Evolutionary conservation across 2,113 vertebrate species (phyloP).

Genomic region (Indri indri): DNA sequence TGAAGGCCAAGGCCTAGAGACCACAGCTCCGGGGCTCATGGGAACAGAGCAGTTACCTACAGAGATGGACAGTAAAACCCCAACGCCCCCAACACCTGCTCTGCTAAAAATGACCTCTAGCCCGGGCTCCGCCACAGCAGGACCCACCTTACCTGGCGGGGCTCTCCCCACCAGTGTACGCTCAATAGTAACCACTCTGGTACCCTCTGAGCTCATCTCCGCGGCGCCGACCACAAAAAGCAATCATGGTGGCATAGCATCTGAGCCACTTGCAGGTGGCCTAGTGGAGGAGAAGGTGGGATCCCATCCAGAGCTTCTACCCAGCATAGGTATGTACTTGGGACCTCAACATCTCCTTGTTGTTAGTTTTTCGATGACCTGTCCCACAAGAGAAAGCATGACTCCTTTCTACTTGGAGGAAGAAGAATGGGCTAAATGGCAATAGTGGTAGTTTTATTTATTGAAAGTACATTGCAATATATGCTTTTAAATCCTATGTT

Average conservation of each 20-base stretch:
- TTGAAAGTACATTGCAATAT: slow-evolving; percentile 32
- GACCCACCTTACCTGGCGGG: slow-evolving; percentile 73
- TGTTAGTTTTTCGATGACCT: slow-evolving; percentile 52
- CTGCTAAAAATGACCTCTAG: slow-evolving; percentile 79
- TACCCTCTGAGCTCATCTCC: slow-evolving; percentile 74
- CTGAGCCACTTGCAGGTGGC: slow-evolving; percentile 67
- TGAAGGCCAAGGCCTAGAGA: slow-evolving; percentile 81
- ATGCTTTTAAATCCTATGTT: slow-evolving; percentile 17
- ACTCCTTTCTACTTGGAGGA: slow-evolving; percentile 58
- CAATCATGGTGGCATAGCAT: slow-evolving; percentile 63
- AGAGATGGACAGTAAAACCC: slow-evolving; percentile 82
- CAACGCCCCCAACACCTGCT: slow-evolving; percentile 70
- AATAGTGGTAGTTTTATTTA: slow-evolving; percentile 4
- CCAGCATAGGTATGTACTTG: slow-evolving; percentile 82
- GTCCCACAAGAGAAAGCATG: slow-evolving; percentile 50
- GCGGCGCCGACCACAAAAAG: slow-evolving; percentile 72
- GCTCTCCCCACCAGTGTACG: slow-evolving; percentile 65
- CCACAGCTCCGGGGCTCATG: slow-evolving; percentile 67
- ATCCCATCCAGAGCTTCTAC: slow-evolving; percentile 78
- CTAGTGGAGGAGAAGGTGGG: slow-evolving; percentile 80
- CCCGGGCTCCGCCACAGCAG: slow-evolving; percentile 75
- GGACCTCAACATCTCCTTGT: slow-evolving; percentile 27
- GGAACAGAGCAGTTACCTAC: slow-evolving; percentile 81
- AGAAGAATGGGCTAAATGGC: slow-evolving; percentile 45
- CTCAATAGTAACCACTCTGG: slow-evolving; percentile 63